phyloP scores from a whole-genome alignment of 2,888 invertebrate species.

The Junonia oenone region DNA sequence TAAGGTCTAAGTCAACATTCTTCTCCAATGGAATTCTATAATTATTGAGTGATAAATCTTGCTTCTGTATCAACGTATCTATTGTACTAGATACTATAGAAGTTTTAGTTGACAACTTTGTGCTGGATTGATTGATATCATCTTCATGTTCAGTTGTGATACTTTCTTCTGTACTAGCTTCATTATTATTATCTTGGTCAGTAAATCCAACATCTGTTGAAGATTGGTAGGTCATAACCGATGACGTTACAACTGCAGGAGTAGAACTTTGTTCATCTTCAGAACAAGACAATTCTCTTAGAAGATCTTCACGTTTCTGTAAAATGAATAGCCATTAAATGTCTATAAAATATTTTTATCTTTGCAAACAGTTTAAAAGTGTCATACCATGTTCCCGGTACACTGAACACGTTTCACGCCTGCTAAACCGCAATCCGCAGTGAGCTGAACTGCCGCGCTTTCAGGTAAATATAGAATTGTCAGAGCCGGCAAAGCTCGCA shows the following conservation, averaged over 20 bases:
- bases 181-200: conserved; percentile 50
- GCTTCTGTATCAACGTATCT: conserved; percentile 28
- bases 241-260: conserved; percentile 37
- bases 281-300: conserved; percentile 79
- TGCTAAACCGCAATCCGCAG: conserved; percentile 86
- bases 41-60: conserved; percentile 17
- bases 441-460: conserved; percentile 86
- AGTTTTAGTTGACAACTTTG: conserved; percentile 37
- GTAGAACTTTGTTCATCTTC: conserved; percentile 68
- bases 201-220: conserved; percentile 43
- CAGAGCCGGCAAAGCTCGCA: conserved; percentile 85
- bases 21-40: conserved; percentile 38
- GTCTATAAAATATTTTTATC: background rate
- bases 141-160: conserved; percentile 48
- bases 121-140: conserved; percentile 42
- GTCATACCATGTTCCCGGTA: conserved; percentile 85
- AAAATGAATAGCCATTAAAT: conserved; percentile 29
- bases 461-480: conserved; percentile 88
- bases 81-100: conserved; percentile 27
- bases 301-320: conserved; percentile 82
- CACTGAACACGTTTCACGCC: conserved; percentile 86
- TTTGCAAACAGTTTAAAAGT: background rate
- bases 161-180: conserved; percentile 48
- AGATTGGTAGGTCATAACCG: conserved; percentile 40
- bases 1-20: conserved; percentile 41